phyloP scores from a whole-genome alignment of 2,113 vertebrate species.

The crab-eating macaque (Macaca fascicularis) region DNA sequence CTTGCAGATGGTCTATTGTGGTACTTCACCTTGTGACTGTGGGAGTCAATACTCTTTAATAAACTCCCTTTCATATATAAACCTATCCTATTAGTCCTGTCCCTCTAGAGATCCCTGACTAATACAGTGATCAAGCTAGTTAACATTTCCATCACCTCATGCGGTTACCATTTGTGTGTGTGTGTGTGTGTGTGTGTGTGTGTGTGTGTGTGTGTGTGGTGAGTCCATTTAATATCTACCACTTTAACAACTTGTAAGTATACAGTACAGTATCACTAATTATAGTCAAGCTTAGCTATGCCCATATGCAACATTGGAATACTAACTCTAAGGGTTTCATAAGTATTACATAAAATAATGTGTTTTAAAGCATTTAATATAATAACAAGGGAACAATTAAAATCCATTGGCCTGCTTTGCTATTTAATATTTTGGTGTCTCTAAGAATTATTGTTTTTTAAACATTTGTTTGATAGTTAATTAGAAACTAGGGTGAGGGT shows the following conservation, averaged over 20 bases:
- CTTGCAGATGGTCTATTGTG: no score
- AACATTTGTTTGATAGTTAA: background rate
- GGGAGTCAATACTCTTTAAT: no score
- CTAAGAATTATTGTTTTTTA: background rate
- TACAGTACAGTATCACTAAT: background rate
- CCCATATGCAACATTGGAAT: background rate
- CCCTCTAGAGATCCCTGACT: no score
- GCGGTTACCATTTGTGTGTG: background rate
- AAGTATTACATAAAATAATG: background rate
- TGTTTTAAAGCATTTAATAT: background rate
- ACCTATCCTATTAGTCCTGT: no score
- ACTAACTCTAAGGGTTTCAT: background rate
- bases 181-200: no score
- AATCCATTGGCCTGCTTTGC: background rate
- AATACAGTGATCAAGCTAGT: background rate
- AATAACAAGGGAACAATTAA: background rate
- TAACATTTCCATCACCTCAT: background rate
- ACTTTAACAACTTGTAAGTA: background rate
- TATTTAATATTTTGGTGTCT: background rate
- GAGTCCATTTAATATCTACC: background rate
- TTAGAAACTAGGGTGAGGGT: background rate
- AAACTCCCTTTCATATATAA: no score
- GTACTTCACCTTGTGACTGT: no score
- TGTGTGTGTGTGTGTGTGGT: background rate
- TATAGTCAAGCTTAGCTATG: background rate